Base-by-base conservation (phyloP, 1,140 invertebrate genomes). In the Drosophila hydei region DNA sequence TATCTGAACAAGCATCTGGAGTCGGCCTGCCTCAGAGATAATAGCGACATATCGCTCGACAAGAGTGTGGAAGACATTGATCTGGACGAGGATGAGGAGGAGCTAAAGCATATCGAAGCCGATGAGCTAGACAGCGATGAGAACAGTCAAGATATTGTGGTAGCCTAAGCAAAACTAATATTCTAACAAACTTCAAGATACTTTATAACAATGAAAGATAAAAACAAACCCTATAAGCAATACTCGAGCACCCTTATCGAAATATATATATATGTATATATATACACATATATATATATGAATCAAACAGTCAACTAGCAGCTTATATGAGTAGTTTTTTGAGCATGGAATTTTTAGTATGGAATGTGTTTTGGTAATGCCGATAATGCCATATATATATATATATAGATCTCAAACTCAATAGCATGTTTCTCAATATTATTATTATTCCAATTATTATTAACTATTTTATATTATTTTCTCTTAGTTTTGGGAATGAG, bases 1-100 rank as follows among this genome's bases (percentile, higher is more conserved):
- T 99, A 99, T 93, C 94, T 99, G 27, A 99, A 98, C 93, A 99
- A 99, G 92, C 98, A 99, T 92, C 94, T 97, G 87, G 98, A 99
- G 92, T 97, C 97, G 9, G 95, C 97, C 23, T 99, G 98, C 90
- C 93, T 95, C 0, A 54, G 83, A 4, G 83, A 87, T 54, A 59
- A 62, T 1, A 78, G 73, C 1, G 76, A 73, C 40, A 79, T 88
- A 21, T 59, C 61, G 18, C 47, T 71, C 33, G 67, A 30, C 23
- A 77, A 89, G 67, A 52, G 45, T 0, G 19, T 61, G 52, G 61
- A 75, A 12, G 77, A 67, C 40, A 43, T 68, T 4, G 74, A 77
- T 9, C 70, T 71, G 14, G 74, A 72, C 3, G 75, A 88, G 25
- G 58, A 67, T 3, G 65, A 79, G 33, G 71, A 72, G 50, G 50